Evolutionary conservation across 2,888 invertebrate species (phyloP), one percentile per base, ranked within the genome.

Genomic region (Drosophila subquinaria): DNA sequence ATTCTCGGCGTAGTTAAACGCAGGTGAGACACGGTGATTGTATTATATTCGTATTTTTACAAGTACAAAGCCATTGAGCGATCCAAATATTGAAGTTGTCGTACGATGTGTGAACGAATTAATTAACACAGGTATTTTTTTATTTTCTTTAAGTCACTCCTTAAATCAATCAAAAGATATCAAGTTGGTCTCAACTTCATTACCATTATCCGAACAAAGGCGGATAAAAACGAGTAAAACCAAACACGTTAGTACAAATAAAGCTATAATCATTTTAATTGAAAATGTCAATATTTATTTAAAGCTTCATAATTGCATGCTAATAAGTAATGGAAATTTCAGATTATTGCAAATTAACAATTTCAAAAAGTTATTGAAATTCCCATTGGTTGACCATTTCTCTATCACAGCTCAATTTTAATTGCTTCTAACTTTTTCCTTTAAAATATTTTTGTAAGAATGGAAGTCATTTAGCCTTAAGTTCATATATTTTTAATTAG

Each of bases 1-100:
- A 64, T 67, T 68, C 67, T 72, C 64, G 55, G n/a, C 52, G 60
- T 52, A 69, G 47, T 68, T 15, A 17, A 62, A n/a, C 33, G 40
- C 20, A 62, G 38, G 5, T 40, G 10, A 35, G 38, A n/a, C 38
- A 53, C 40, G 30, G 30, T 10, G 40, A 36, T 17, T 45, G 47
- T 33, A 57, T 35, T 35, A 20, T 42, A 6, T 38, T 36, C 10
- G n/a, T 20, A 36, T 33, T 2, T 2, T 38, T 35, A 33, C 27
- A 60, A 62, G 38, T 56, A 38, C 43, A 47, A 53, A 27, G 23
- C 40, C 53, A 35, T 60, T 33, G 17, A 36, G 40, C 23, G 36
- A 40, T 23, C 17, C 56, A 71, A 79, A 79, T 67, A 64, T 70
- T 74, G 30, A 59, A 30, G 43, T 69, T 68, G 55, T 57, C 35